Evolutionary conservation across 1,140 invertebrate genomes (phyloP), one percentile per base, ranked within the genome.

Genomic region (Trichonephila clavipes): DNA sequence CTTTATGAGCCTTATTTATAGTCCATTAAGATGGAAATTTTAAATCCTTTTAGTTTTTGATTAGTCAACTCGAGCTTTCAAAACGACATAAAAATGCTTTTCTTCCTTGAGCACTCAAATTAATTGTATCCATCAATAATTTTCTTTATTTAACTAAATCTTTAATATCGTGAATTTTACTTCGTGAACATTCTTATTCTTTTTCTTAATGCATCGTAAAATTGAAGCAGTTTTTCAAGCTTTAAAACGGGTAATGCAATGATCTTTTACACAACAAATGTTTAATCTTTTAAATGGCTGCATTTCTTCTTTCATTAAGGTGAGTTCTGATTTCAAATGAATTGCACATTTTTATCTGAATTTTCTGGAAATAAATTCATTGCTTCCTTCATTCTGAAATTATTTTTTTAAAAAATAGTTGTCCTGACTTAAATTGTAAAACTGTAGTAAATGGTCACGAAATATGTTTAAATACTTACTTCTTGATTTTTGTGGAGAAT

Each of bases 121-220:
- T 77, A 77, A 77, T 77, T 77, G 72, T 77, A 34, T 77, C 72
- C 28, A 77, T 40, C n/a, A 34, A 0, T 77, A 77, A 77, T 77
- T 34, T 40, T 34, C 34, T 77, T 40, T 77, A 16, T 40, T 40
- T 2, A 34, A 77, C 14, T 19, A 18, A 77, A 1, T 19, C 72
- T 34, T 34, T 16, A 34, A 77, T 34, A 19, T 4, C 16, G 1
- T 40, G 5, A 7, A 2, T 40, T 77, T 77, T 77, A 19, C 34
- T 40, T 19, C 28, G 4, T 18, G 28, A 0, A 34, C 6, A 18
- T 40, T 77, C 34, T 77, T 77, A 40, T 77, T 34, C 2, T 34
- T 77, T 40, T 77, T 77, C 18, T 19, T 18, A 77, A 19, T 40
- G 28, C 18, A 77, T 77, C 4, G 3, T 77, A 14, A 19, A 40